Evolutionary conservation across 2,797 vertebrate genomes (phyloP).

Genomic region (Ctenosaura bakeri): DNA sequence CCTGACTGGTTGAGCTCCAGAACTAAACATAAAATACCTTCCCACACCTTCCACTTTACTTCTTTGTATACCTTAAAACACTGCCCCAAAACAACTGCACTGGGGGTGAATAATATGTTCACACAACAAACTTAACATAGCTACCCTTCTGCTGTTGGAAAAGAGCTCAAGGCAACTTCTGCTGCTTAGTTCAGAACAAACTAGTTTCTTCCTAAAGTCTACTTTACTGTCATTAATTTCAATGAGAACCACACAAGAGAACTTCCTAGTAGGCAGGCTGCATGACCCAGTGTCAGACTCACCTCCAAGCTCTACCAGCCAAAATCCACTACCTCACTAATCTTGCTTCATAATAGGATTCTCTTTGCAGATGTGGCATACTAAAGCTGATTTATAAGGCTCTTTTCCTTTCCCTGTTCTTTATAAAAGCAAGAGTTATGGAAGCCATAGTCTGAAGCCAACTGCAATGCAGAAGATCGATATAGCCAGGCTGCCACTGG

Average conservation of each 20-base stretch:
- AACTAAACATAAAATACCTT: background rate
- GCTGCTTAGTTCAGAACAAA: background rate
- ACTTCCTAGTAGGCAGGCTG: background rate
- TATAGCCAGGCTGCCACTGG: conserved; percentile 48
- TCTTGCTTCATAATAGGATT: background rate
- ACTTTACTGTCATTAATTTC: background rate
- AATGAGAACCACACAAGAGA: background rate
- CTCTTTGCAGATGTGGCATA: conserved; percentile 9
- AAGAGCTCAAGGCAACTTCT: background rate
- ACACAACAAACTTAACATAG: background rate
- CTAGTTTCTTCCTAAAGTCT: background rate
- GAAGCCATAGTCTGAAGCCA: conserved; percentile 65
- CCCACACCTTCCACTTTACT: background rate
- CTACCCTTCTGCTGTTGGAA: background rate
- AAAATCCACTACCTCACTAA: background rate
- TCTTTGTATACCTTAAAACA: background rate
- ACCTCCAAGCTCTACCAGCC: background rate
- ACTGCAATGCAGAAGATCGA: conserved; percentile 23
- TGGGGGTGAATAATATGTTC: too few relatives aligned
- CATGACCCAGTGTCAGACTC: background rate
- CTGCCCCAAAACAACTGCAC: too few relatives aligned
- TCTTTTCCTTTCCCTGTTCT: background rate
- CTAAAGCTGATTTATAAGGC: conserved; percentile 39
- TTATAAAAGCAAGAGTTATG: conserved; percentile 34
- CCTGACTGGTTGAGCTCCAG: background rate